Base-by-base conservation (phyloP, 2,888 invertebrate genomes). In the Drosophila ochracea region DNA sequence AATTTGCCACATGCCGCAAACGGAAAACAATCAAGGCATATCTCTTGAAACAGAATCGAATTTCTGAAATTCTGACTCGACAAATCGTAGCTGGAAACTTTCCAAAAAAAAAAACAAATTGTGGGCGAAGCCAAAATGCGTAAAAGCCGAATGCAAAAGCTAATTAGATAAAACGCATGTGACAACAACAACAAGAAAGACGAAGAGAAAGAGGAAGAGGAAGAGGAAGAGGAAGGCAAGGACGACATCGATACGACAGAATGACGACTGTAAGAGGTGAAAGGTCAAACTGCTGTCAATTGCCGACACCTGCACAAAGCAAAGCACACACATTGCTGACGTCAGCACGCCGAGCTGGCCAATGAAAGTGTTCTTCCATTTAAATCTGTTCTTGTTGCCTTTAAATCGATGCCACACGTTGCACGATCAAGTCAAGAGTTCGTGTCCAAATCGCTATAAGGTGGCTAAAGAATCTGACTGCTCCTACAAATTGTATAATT, bases 111-210 rank as follows among this genome's bases (percentile, higher is more conserved):
- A 73, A 28, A 25, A 25, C n/a, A n/a, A 19, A 10, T 69, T 52
- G 70, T 69, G 74, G 75, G 85, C 72, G 70, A 35, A 19, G 47
- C 61, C 28, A 28, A 83, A 75, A 47, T 88, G 80, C 83, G 86
- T 77, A 69, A 61, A 61, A 69, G 65, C 71, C 61, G 58, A 68
- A 66, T 62, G 59, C 13, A 63, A 68, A 79, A 85, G 73, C 71
- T 74, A 90, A 85, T 89, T 90, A 90, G 80, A 67, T 55, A 69
- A 60, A 47, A 60, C 43, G 37, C 58, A 52, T 59, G 39, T 37
- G 39, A n/a, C 47, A 41, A 55, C 50, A 28, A n/a, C 21, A 30
- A 30, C 1, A 30, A 7, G 6, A 33, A 21, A 11, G 21, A 7
- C 4, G 31, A 28, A n/a, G 9, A 3, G 37, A 7, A 6, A 7